Evolutionary conservation across 2,797 vertebrate genomes (phyloP), one percentile per base, ranked within the genome.

Genomic region (Toxotes lorentzi): DNA sequence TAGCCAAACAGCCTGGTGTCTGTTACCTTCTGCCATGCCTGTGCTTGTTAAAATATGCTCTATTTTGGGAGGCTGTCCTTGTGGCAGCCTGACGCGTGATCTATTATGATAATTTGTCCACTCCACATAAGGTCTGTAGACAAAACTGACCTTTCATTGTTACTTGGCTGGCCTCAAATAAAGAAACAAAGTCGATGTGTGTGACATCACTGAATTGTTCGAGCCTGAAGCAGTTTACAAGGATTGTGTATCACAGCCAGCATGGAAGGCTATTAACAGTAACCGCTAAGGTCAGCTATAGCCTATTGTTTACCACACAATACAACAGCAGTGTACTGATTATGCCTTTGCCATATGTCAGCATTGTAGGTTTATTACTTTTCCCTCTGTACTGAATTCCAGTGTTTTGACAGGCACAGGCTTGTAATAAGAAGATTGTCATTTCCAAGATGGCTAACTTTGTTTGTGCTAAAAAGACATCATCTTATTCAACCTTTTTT

Each of bases 301-400:
- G 86, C 59, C 79, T 40, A 74, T 92, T 88, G 88, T 92, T 87
- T 81, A 35, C 67, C 50, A 70, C 75, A 90, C 87, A 92, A 78
- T 88, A 38, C 76, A 64, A 2, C 77, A 61, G 66, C 70, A 77
- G 70, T 83, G 82, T 50, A 47, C 62, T 67, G 47, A 78, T 88
- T 82, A 73, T 54, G 50, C 7, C 68, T 74, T 56, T 63, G 79
- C 78, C 0, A 0, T 6, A 65, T 60, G 72, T 62, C 81, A 82
- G 67, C 63, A 16, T 47, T 76, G 73, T 21, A 69, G 43, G 74
- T 64, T 45, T 34, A 79, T 88, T 71, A 48, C 59, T 53, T 73
- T n/a, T 59, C 27, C 41, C 47, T 65, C 45, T 82, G 40, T 84
- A 45, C 62, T n/a, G n/a, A 56, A 71, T 79, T 69, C 45, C 63